Evolutionary conservation across 1,140 invertebrate genomes (phyloP), one percentile per base, ranked within the genome.

Genomic region (Cydia amplana): DNA sequence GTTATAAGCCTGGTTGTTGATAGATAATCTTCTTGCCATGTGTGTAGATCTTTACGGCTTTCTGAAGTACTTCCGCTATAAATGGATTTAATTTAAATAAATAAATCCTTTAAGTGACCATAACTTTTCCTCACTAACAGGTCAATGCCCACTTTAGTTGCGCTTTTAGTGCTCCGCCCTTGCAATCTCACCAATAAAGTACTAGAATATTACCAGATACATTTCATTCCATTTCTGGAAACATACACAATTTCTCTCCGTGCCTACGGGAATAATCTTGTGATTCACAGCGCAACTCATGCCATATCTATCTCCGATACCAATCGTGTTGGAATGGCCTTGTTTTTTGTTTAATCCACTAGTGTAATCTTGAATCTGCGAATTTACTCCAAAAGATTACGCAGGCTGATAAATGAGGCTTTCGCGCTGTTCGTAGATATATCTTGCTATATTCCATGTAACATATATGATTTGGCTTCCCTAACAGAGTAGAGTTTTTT

Each of bases 231-330:
- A 85, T 89, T 88, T 86, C 87, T 88, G 85, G 84, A 86, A 84
- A 76, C 78, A 73, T 40, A 10, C 82, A 83, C 84, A 85, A 83
- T 86, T 87, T 79, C 78, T 81, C 78, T 77, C 77, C 74, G n/a
- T 18, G 49, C 78, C 77, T 85, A 85, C 87, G 79, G 80, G 80
- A 85, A 85, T 85, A 83, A 83, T 82, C 79, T 81, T 85, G 83
- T 88, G 85, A 88, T 87, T 89, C 86, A 86, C 83, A 86, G 84
- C 84, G 79, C 83, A 82, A 84, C 82, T 89, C 87, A 85, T 79
- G 75, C 81, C 77, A 77, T 87, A 85, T 84, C 82, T 87, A 87
- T 88, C 82, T 85, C 74, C 76, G 73, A 80, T 81, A 77, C 51
- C 75, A 83, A 78, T 73, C 55, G 67, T 72, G 70, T 73, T 72